Evolutionary conservation across 2,113 vertebrate genomes (phyloP), one percentile per base, ranked within the genome.

Genomic region (Thamnaconus septentrionalis): DNA sequence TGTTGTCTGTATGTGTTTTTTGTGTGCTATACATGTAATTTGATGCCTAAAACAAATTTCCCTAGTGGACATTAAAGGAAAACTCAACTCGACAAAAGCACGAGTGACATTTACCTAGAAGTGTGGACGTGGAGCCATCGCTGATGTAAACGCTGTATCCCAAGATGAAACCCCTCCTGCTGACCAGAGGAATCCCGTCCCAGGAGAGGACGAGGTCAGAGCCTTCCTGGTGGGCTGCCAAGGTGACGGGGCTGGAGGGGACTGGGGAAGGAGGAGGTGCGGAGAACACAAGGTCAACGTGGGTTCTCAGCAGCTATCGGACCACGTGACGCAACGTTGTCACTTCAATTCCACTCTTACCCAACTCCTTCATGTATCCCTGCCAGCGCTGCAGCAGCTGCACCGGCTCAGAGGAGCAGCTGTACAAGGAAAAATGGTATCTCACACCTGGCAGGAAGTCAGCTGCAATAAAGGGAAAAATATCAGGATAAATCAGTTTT

Each of bases 71-170:
- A 31, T 31, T 31, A 31, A 31, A 31, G 18, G 10, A 58, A 8
- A 45, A 5, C 7, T 11, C 11, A 6, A 11, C 0, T 43, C 43
- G 7, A 53, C 12, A 48, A 51, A 3, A 8, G 0, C 31, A 55
- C n/a, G 61, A 43, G 12, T 85, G 18, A 31, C 18, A 31, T 31
- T 31, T 31, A 93, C 91, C 90, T 41, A 91, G 11, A 9, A 82
- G 83, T 11, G 59, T 61, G 54, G 87, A 76, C 7, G 86, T 61
- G 8, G 81, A 77, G 66, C 73, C 78, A 31, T 75, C 83, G 5
- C 56, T 84, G 43, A 84, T 65, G 73, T 93, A 93, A 69, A 93
- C 8, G 1, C 75, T 85, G 80, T 91, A 91, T 58, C 92, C 92
- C 3, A 75, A 71, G 9, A 92, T 48, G 58, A 82, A 91, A 3